A percentile compares a stretch with the other conserved stretches of the same genome.
These are phyloP conservation scores for Ostrea edulis DNA, from an alignment of 1,140 invertebrate species.

Conservation along the genomic window DNA sequence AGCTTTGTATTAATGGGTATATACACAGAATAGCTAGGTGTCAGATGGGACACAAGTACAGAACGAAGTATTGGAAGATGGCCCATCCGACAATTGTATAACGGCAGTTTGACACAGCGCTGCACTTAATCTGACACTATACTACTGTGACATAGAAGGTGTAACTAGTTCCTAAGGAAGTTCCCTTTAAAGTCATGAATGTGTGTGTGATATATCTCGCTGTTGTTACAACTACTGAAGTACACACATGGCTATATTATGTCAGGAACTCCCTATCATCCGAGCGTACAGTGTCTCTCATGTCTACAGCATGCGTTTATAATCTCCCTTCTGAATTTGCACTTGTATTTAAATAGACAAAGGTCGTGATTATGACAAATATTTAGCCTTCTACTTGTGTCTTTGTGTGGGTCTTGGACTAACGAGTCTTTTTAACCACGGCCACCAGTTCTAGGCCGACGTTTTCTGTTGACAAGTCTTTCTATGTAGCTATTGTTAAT, in stretches of 20 bases:
- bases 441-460: slow-evolving; percentile 6
- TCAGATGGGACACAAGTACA: not conserved
- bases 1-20: slow-evolving; percentile 12
- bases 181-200: not conserved
- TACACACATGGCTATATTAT: not conserved
- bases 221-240: not conserved
- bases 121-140: slow-evolving; percentile 3
- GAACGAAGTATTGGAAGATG: not conserved
- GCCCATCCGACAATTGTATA: not conserved
- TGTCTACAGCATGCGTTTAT: not conserved
- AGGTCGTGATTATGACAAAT: slow-evolving; percentile 30
- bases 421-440: not conserved
- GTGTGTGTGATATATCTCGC: not conserved
- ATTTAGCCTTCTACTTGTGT: slow-evolving; percentile 1
- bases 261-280: not conserved
- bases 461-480: not conserved
- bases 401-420: slow-evolving; percentile 25
- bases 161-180: slow-evolving; percentile 7
- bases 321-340: slow-evolving; percentile 9
- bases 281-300: not conserved
- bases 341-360: slow-evolving; percentile 38
- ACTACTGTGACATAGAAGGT: not conserved
- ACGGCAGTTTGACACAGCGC: slow-evolving; percentile 11
- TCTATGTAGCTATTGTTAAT: slow-evolving; percentile 20
- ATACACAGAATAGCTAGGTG: not conserved